Conservation (phyloP, 2,797 vertebrate genomes). For the Simalia tracyae region DNA sequence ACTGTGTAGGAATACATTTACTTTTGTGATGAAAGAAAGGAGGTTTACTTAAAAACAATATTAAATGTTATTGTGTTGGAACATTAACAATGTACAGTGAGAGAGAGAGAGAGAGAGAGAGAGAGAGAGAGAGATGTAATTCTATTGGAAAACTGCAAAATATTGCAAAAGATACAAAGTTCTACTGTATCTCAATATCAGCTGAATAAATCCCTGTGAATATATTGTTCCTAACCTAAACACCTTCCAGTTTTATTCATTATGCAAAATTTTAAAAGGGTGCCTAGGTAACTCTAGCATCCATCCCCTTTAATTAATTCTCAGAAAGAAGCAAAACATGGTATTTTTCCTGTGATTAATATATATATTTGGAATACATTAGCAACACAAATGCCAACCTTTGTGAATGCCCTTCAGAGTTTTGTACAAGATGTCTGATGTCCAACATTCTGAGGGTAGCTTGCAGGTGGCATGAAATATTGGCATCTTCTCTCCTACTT, state of each 20-base stretch:
- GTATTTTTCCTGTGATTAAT: background rate
- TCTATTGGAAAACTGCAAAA: background rate
- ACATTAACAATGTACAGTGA: background rate
- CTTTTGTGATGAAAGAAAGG: constrained; percentile 2
- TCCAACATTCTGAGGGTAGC: background rate
- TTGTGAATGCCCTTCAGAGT: background rate
- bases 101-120: background rate
- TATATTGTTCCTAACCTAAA: background rate
- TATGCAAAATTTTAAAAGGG: background rate
- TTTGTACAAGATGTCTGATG: background rate
- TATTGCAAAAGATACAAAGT: background rate
- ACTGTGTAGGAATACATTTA: background rate
- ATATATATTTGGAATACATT: background rate
- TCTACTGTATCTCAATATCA: background rate
- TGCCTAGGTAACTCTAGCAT: no score
- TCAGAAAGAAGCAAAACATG: background rate
- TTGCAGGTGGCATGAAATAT: background rate
- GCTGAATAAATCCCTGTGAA: background rate
- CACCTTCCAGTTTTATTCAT: background rate
- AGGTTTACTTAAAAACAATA: background rate
- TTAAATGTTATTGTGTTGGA: background rate
- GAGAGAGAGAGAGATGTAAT: background rate
- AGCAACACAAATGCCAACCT: background rate
- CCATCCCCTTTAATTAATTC: background rate
- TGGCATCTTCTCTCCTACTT: background rate